phyloP scores from a whole-genome alignment of 2,888 invertebrate species.

The Heliconius cydno region DNA sequence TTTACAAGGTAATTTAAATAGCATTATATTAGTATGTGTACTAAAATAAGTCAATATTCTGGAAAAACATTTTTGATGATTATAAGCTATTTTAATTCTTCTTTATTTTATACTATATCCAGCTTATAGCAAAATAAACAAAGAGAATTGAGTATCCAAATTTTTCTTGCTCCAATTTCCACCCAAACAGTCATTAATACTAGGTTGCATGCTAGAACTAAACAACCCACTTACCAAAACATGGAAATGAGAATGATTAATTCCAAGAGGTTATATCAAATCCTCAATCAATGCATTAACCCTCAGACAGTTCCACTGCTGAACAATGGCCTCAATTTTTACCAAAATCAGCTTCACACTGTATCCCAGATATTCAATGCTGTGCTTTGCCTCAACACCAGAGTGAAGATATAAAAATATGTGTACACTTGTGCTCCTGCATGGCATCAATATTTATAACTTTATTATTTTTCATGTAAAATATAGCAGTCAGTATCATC shows the following conservation, averaged over 20 bases:
- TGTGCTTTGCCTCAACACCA: too few relatives aligned
- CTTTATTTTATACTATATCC: neutral
- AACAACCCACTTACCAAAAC: neutral
- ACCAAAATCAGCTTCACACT: too few relatives aligned
- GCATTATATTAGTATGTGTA: neutral
- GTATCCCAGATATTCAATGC: too few relatives aligned
- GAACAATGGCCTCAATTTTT: too few relatives aligned
- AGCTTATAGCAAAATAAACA: neutral
- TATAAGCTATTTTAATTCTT: neutral
- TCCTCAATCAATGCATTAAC: neutral
- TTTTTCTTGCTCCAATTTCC: neutral
- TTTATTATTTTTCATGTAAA: neutral
- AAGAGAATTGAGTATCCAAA: neutral
- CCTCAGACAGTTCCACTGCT: too few relatives aligned
- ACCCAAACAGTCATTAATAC: too few relatives aligned
- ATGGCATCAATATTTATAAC: neutral
- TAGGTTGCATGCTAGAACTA: neutral
- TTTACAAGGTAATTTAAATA: conserved; percentile 81
- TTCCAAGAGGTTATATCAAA: neutral
- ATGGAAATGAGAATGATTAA: neutral
- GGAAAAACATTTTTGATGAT: neutral
- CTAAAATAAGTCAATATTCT: too few relatives aligned
- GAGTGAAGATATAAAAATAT: too few relatives aligned
- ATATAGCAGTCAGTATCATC: neutral
- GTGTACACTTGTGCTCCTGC: neutral